Conservation (phyloP, 2,797 vertebrate species). For the Hapalemur alaotrensis region DNA sequence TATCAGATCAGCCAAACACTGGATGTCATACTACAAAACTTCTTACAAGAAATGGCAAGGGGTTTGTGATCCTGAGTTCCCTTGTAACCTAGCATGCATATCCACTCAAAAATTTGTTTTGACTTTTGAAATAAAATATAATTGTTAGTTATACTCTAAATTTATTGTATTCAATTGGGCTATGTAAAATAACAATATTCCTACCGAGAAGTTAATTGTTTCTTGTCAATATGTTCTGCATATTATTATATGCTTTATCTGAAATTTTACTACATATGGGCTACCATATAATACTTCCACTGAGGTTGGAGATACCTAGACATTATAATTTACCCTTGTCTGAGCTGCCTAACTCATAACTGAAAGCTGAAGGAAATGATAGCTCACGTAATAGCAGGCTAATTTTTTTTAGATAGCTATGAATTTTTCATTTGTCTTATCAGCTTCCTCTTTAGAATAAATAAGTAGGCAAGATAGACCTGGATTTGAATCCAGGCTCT, state of each 20-base stretch:
- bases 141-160: background rate
- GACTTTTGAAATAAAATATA: slow-evolving; percentile 23
- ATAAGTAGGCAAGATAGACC: background rate
- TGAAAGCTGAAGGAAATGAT: background rate
- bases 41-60: background rate
- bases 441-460: background rate
- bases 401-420: background rate
- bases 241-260: background rate
- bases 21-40: background rate
- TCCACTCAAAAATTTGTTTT: background rate
- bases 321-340: background rate
- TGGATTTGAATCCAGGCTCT: slow-evolving; percentile 63
- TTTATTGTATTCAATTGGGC: background rate
- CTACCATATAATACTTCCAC: background rate
- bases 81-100: background rate
- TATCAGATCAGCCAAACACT: background rate
- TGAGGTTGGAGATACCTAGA: background rate
- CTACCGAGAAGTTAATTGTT: background rate
- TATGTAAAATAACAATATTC: background rate
- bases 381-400: background rate
- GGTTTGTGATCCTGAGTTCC: background rate
- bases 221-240: background rate
- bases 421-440: background rate
- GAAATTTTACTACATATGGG: background rate
- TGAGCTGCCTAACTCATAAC: background rate